Conservation (phyloP, 2,888 invertebrate genomes). For the Eupithecia inturbata region DNA sequence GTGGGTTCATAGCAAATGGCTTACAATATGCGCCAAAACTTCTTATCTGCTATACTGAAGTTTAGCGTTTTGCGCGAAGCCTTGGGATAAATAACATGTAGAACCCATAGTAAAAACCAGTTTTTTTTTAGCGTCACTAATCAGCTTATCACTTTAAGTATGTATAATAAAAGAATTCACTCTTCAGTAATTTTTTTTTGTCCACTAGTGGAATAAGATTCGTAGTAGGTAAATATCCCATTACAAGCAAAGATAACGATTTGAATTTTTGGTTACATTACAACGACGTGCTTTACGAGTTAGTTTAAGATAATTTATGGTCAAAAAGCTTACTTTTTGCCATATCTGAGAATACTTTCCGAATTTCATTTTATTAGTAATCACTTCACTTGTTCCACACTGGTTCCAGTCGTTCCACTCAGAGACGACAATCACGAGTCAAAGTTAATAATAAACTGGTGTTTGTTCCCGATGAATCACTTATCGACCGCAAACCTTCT, state of each 20-base stretch:
- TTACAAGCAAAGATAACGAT: not conserved
- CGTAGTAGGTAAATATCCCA: not conserved
- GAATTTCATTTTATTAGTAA: constrained; percentile 57
- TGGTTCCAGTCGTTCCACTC: not conserved
- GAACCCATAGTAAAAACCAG: too few species aligned
- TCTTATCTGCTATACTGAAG: too few species aligned
- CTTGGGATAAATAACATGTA: too few species aligned
- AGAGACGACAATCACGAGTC: constrained; percentile 32
- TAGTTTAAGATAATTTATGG: not conserved
- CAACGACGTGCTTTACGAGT: too few species aligned
- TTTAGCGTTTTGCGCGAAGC: too few species aligned
- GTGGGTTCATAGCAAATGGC: too few species aligned
- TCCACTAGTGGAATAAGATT: not conserved
- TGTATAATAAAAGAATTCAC: too few species aligned
- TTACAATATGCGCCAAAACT: too few species aligned
- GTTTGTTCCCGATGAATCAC: constrained; percentile 54
- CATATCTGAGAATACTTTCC: constrained; percentile 63
- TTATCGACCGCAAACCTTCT: constrained; percentile 45
- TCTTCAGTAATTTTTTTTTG: too few species aligned
- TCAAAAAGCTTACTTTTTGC: constrained; percentile 54
- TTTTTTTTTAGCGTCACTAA: too few species aligned
- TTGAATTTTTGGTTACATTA: not conserved
- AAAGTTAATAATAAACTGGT: constrained; percentile 32
- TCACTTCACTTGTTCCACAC: constrained; percentile 16
- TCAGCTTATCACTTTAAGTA: too few species aligned